These are phyloP conservation scores for Macrobrachium rosenbergii DNA, from an alignment of 1,140 invertebrate species.

Conservation along the genomic window DNA sequence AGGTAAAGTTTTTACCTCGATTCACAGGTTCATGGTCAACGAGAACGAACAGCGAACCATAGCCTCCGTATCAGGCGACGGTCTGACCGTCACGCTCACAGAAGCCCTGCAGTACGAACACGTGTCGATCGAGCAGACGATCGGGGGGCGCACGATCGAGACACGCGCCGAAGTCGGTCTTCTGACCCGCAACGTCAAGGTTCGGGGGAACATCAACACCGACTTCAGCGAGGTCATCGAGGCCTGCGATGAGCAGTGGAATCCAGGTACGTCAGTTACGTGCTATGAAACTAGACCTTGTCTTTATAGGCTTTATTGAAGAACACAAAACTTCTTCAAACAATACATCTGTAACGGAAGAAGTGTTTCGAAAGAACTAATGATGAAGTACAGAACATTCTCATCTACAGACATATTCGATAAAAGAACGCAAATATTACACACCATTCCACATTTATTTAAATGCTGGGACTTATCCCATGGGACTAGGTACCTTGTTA, in stretches of 20 bases:
- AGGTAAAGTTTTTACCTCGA: too few species aligned
- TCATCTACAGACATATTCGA: too few species aligned
- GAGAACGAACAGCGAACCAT: constrained; percentile 57
- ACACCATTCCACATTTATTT: too few species aligned
- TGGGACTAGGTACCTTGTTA: too few species aligned
- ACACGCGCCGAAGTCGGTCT: constrained; percentile 62
- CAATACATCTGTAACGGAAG: too few species aligned
- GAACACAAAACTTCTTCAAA: too few species aligned
- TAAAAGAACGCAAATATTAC: too few species aligned
- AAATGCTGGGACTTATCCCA: too few species aligned
- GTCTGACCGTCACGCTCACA: constrained; percentile 48
- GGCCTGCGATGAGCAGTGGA: constrained; percentile 32
- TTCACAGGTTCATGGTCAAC: constrained; percentile 33
- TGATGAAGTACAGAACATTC: too few species aligned
- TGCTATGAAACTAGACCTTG: too few species aligned
- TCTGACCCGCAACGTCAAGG: constrained; percentile 59
- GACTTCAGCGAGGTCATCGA: constrained; percentile 44
- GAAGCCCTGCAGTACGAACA: constrained; percentile 50
- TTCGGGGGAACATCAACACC: constrained; percentile 51
- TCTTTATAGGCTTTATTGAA: too few species aligned
- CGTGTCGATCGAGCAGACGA: constrained; percentile 55
- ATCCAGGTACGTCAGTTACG: constrained; percentile 40
- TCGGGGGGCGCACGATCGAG: constrained; percentile 42
- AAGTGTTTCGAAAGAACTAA: too few species aligned
- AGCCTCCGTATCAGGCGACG: constrained; percentile 51